A percentile compares a stretch with the other conserved stretches of the same genome.
phyloP scores from a whole-genome alignment of 1,140 invertebrate genomes.

The Drosophila virilis region DNA sequence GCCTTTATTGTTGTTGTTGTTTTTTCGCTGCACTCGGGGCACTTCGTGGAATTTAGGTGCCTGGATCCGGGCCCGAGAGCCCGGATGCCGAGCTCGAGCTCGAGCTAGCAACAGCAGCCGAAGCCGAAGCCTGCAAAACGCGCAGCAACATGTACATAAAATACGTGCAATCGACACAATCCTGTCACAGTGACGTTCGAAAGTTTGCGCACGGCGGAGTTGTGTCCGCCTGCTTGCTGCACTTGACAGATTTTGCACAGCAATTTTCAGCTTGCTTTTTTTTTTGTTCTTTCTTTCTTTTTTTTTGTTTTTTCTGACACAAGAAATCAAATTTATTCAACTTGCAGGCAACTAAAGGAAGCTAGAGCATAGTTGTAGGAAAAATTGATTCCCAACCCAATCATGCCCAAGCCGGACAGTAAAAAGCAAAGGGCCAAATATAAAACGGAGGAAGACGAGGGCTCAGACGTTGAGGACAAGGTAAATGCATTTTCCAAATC shows the following conservation, averaged over 20 bases:
- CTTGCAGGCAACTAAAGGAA: slow-evolving; percentile 20
- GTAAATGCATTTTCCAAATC: neutral
- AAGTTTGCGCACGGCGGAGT: neutral
- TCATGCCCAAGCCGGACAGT: slow-evolving; percentile 25
- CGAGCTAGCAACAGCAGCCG: slow-evolving; percentile 7
- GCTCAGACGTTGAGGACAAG: slow-evolving; percentile 21
- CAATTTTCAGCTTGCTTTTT: slow-evolving; percentile 3
- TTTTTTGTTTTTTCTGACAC: neutral
- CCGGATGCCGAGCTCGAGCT: slow-evolving; percentile 29
- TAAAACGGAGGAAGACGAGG: slow-evolving; percentile 21
- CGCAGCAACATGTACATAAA: slow-evolving; percentile 12
- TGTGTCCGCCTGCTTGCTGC: neutral
- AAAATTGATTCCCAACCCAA: neutral
- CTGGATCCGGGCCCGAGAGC: slow-evolving; percentile 5
- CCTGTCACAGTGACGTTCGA: slow-evolving; percentile 19
- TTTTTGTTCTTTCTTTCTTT: neutral
- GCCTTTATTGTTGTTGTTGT: too few relatives aligned
- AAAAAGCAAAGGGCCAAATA: slow-evolving; percentile 12
- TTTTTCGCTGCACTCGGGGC: neutral
- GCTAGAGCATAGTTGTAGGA: neutral
- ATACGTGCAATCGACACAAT: slow-evolving; percentile 18
- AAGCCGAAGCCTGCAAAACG: slow-evolving; percentile 1
- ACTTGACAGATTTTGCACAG: neutral
- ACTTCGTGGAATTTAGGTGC: neutral
- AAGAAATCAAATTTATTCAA: neutral